These are phyloP conservation scores for Lerema accius DNA, from an alignment of 1,140 invertebrate genomes.

Conservation along the genomic window DNA sequence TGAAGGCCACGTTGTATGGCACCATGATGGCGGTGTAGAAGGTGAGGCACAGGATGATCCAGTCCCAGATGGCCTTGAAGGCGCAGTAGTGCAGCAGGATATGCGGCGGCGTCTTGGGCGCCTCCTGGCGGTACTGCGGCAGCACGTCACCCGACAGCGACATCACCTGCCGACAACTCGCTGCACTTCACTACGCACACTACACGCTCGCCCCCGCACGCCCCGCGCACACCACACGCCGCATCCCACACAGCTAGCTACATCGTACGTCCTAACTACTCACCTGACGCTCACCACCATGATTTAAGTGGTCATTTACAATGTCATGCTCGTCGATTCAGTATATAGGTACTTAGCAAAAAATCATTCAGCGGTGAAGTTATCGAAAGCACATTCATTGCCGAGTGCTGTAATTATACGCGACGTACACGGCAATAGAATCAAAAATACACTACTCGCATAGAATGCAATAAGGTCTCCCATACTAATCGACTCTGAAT, in stretches of 20 bases:
- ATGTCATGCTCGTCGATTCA: not conserved
- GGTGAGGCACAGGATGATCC: constrained; percentile 99
- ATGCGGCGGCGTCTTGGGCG: constrained; percentile 99
- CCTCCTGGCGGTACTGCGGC: constrained; percentile 99
- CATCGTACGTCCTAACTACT: too few relatives aligned
- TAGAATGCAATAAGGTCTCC: too few relatives aligned
- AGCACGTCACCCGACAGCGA: constrained; percentile 90
- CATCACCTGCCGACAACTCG: constrained; percentile 65
- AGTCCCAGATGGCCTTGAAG: constrained; percentile 99
- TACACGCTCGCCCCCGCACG: not conserved
- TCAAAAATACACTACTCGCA: too few relatives aligned
- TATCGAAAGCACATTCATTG: not conserved
- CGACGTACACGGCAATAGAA: constrained; percentile 8
- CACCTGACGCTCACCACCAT: too few relatives aligned
- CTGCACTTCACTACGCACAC: constrained; percentile 6
- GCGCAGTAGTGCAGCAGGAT: constrained; percentile 99
- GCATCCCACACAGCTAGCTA: not conserved
- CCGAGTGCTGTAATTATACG: not conserved
- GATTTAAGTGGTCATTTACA: too few relatives aligned
- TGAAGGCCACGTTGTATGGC: constrained; percentile 99
- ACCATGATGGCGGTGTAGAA: constrained; percentile 99
- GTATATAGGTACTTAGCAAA: not conserved
- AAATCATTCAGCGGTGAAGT: not conserved
- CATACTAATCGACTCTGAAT: too few relatives aligned
- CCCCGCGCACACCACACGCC: not conserved